These are phyloP conservation scores for Sthenelais limicola DNA, from an alignment of 2,888 invertebrate genomes.

Conservation along the genomic window DNA sequence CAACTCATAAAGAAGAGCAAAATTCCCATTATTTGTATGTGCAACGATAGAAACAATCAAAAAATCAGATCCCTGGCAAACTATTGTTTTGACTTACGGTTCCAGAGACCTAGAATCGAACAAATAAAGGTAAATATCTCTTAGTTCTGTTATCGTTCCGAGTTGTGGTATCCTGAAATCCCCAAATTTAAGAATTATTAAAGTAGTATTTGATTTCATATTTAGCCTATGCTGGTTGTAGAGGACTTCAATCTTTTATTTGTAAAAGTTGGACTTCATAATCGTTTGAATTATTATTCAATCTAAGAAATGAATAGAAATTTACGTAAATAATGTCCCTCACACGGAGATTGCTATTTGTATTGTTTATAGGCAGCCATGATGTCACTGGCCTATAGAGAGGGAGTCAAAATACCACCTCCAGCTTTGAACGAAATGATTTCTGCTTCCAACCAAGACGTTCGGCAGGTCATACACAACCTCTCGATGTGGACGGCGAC, in stretches of 20 bases:
- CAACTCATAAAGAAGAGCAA: slow-evolving; percentile 87
- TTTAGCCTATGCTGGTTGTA: no score
- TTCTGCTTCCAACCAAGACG: slow-evolving; percentile 89
- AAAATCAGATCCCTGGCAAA: slow-evolving; percentile 94
- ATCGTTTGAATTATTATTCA: no score
- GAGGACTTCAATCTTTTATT: no score
- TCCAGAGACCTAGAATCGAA: slow-evolving; percentile 87
- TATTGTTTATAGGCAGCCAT: slow-evolving; percentile 81
- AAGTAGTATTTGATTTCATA: no score
- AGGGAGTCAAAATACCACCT: slow-evolving; percentile 83
- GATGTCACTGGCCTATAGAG: slow-evolving; percentile 92
- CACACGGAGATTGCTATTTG: neutral
- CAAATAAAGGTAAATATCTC: slow-evolving; percentile 89
- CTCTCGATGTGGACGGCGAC: slow-evolving; percentile 85
- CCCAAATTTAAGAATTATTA: neutral
- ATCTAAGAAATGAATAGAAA: no score
- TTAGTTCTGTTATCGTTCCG: no score
- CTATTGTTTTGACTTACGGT: slow-evolving; percentile 92
- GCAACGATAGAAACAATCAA: slow-evolving; percentile 91
- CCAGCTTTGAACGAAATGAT: slow-evolving; percentile 89
- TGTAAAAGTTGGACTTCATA: no score
- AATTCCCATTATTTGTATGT: slow-evolving; percentile 82
- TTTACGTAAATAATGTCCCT: no score
- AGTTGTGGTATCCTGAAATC: no score
- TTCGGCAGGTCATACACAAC: slow-evolving; percentile 91